Evolutionary conservation across 2,797 vertebrate genomes (phyloP).

Genomic region (Apodemus agrarius): DNA sequence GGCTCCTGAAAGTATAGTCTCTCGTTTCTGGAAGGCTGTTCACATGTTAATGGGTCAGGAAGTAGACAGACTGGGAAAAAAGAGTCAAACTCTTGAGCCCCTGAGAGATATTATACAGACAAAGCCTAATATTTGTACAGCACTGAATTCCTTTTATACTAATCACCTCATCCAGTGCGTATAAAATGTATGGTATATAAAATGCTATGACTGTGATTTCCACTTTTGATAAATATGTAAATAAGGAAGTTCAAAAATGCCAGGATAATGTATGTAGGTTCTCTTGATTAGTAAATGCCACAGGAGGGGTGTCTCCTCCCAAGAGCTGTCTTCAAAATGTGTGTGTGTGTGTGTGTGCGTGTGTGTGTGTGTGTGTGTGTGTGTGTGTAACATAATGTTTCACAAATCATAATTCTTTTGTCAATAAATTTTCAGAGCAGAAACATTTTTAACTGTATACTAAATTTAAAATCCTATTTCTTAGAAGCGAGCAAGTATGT

Average conservation of each 20-base stretch:
- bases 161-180: not conserved
- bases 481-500: not conserved
- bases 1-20: not conserved
- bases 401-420: not conserved
- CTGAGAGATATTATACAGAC: not conserved
- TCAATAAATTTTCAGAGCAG: not conserved
- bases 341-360: not conserved
- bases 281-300: constrained; percentile 29
- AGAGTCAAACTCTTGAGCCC: not conserved
- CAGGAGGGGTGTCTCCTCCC: not conserved
- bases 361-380: not conserved
- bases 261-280: not conserved
- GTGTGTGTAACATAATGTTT: not conserved
- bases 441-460: not conserved
- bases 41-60: not conserved
- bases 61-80: not conserved
- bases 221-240: constrained; percentile 4
- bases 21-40: not conserved
- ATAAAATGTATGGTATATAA: not conserved
- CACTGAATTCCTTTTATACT: not conserved
- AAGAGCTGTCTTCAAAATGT: constrained; percentile 29
- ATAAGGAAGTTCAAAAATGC: not conserved
- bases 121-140: constrained; percentile 3
- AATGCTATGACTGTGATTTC: not conserved
- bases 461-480: constrained; percentile 44